These are phyloP conservation scores for Drosophila kikkawai DNA, from an alignment of 1,140 invertebrate species.

Conservation along the genomic window DNA sequence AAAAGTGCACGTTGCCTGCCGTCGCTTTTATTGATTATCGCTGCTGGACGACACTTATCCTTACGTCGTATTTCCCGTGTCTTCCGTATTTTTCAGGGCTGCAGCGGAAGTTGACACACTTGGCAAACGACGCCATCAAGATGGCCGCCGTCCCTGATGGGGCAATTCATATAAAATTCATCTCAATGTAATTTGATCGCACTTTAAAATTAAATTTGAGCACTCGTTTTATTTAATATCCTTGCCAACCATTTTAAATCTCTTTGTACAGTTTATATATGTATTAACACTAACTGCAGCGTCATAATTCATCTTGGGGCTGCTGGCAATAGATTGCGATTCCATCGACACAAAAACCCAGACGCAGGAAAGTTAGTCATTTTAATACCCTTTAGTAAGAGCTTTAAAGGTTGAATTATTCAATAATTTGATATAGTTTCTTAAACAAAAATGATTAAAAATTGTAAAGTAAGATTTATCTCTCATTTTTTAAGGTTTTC, in stretches of 20 bases:
- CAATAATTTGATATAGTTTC: neutral
- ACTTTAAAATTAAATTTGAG: constrained; percentile 34
- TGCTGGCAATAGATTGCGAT: constrained; percentile 23
- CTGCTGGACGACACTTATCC: constrained; percentile 21
- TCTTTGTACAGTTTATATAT: neutral
- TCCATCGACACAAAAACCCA: constrained; percentile 10
- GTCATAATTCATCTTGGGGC: constrained; percentile 35
- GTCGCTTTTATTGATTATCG: constrained; percentile 67
- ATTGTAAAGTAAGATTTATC: neutral
- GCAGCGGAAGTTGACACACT: constrained; percentile 69
- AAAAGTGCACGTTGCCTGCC: constrained; percentile 56
- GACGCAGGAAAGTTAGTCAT: neutral
- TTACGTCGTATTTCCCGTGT: constrained; percentile 21
- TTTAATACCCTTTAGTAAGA: neutral
- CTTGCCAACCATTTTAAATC: constrained; percentile 12
- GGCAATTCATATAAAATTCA: constrained; percentile 40
- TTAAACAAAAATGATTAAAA: neutral
- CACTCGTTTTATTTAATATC: constrained; percentile 9
- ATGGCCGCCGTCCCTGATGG: constrained; percentile 14
- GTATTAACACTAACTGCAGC: constrained; percentile 26
- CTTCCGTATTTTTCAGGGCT: constrained; percentile 14
- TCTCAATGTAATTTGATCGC: constrained; percentile 6
- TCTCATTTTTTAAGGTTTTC: neutral
- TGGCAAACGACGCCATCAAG: constrained; percentile 36
- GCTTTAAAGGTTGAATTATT: neutral